Evolutionary conservation across 35 echinoderm and acorn worm species (phyloP).

Genomic region (Eucidaris tribuloides): DNA sequence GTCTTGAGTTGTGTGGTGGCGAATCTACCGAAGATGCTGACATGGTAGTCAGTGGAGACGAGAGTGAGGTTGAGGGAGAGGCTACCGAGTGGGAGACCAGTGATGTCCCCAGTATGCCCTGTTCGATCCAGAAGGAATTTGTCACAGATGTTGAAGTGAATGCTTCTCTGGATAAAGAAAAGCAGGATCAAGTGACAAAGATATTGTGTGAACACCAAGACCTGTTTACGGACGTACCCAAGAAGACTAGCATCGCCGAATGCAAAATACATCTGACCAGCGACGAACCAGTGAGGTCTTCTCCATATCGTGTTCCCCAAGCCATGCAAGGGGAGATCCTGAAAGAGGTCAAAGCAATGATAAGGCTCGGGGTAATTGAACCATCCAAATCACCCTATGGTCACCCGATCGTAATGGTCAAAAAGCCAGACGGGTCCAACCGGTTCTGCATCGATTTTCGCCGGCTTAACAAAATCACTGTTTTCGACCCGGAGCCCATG

Average conservation of each 20-base stretch:
- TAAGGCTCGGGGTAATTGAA: conserved; percentile 37
- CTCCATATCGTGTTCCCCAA: conserved; percentile 47
- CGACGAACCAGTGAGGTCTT: background rate
- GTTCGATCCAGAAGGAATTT: background rate
- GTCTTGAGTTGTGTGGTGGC: background rate
- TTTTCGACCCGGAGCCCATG: conserved; percentile 23
- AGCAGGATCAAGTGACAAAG: too few species aligned
- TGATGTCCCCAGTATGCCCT: background rate
- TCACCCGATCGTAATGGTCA: conserved; percentile 19
- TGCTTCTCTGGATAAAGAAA: too few species aligned
- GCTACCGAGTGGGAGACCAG: background rate
- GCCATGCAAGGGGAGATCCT: background rate
- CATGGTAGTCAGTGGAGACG: background rate
- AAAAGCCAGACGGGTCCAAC: conserved; percentile 29
- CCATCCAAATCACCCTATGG: conserved; percentile 21
- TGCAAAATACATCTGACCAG: background rate
- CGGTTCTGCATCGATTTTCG: background rate
- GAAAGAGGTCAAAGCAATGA: conserved; percentile 33
- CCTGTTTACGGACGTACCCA: too few species aligned
- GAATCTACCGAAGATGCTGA: too few species aligned
- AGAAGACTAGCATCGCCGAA: background rate
- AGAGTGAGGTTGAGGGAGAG: background rate
- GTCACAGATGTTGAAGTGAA: too few species aligned
- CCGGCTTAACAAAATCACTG: background rate
- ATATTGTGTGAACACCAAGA: too few species aligned